Conservation (phyloP, 2,113 vertebrate species). For the Arothron firmamentum region DNA sequence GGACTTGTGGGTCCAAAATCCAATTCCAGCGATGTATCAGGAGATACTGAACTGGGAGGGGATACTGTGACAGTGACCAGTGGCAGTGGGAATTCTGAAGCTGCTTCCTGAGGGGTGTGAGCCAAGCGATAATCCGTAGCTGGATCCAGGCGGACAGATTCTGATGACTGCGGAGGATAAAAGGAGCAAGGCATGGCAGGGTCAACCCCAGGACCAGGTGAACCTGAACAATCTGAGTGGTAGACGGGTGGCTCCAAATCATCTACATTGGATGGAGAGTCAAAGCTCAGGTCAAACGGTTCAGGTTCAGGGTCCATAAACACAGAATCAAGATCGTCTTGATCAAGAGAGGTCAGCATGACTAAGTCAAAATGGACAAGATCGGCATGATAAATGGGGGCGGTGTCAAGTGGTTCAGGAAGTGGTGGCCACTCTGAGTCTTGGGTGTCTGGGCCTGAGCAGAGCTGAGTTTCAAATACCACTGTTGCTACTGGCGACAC, state of each 20-base stretch:
- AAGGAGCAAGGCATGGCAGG: constrained; percentile 2
- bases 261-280: constrained; percentile 47
- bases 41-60: constrained; percentile 66
- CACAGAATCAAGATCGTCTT: constrained; percentile 71
- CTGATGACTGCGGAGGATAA: constrained; percentile 31
- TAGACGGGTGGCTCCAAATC: constrained; percentile 45
- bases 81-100: constrained; percentile 20
- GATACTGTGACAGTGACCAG: constrained; percentile 65
- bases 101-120: constrained; percentile 23
- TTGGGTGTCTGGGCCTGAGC: constrained; percentile 44
- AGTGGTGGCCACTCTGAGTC: constrained; percentile 70
- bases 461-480: constrained; percentile 30
- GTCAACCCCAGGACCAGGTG: constrained; percentile 27
- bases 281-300: constrained; percentile 55
- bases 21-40: constrained; percentile 58
- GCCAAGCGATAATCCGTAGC: constrained; percentile 32
- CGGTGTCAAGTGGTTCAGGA: constrained; percentile 67
- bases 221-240: constrained; percentile 44
- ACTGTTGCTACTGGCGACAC: constrained; percentile 16
- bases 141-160: constrained; percentile 37
- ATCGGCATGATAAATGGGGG: constrained; percentile 63
- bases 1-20: constrained; percentile 48
- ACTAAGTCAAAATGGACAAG: constrained; percentile 73
- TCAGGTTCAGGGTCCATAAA: constrained; percentile 72
- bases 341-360: constrained; percentile 72